Base-by-base conservation (phyloP, 1,140 invertebrate species). In the Pseudomyrmex flavicornis region DNA sequence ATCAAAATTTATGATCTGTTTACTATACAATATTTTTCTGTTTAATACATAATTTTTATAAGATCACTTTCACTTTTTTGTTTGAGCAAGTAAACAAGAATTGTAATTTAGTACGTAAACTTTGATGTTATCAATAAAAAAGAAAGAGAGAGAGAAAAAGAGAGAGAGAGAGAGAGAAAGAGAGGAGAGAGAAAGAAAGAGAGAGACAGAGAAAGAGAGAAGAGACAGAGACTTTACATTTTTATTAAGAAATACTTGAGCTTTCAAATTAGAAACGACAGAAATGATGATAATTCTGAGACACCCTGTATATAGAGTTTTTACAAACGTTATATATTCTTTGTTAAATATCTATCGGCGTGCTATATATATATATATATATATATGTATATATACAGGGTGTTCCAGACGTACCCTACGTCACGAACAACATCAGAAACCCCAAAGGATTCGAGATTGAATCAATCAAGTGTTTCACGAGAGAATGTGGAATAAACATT, bases 251-350 rank as follows among this genome's bases (percentile, higher is more conserved):
- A 70, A 9, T 22, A 15, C 26, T 63, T 26, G 26, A 63, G 8
- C 35, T 35, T 22, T 80, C 7, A 59, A 80, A 50, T 59, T 26
- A 59, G 7, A 72, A 72, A 17, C 72, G 56, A 44, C 56, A 50
- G 44, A 54, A 58, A 46, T 46, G 44, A 56, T 17, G 65, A 80
- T 80, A 80, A 59, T 61, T 80, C 66, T 72, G 76, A 48, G 22
- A 80, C 66, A 80, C 54, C 54, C 66, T 70, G 54, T 58, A 58
- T 70, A n/a, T 59, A 35, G 62, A 17, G 5, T 44, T 22, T 77
- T 52, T 85, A 72, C 70, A 82, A 76, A 85, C 65, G 35, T 61
- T 72, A 84, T 75, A 61, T 84, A 80, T 88, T 35, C 35, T 35
- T 35, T 35, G 35, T 35, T 35, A 35, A 75, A 72, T 62, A 84